Base-by-base conservation (phyloP, 2,888 invertebrate species). In the Cylindroiulus punctatus region DNA sequence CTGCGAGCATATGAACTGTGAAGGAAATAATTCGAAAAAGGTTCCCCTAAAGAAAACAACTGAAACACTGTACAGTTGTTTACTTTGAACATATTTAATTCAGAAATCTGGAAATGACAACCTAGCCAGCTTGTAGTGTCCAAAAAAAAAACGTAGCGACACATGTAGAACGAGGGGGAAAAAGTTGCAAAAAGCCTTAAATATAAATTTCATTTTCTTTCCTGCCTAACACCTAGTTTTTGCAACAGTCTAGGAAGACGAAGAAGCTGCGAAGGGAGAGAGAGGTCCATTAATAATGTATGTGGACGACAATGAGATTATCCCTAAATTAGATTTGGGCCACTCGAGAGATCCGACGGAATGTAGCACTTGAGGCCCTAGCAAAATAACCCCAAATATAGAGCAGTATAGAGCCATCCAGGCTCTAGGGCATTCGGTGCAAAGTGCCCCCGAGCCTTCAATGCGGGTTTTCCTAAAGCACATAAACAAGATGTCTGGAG, bases 271-370 rank as follows among this genome's bases (percentile, higher is more conserved):
- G n/a, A 65, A 65, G 26, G 65, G 65, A 44, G 52, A 84, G 52
- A 44, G 52, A 22, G 47, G 32, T 47, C 47, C 84, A 84, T 84
- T 47, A 84, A 84, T 84, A 84, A 84, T 84, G 84, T 47, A 84
- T 84, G 84, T 47, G 47, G 84, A 26, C 84, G 84, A 52, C 84
- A 84, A 84, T 84, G 44, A 47, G 44, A 84, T 84, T 84, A 84
- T 84, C 30, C 65, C n/a, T 19, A 84, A 84, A 84, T 84, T 84
- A 84, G 84, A 84, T 84, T 84, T 84, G 8, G 30, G 52, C 52
- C 42, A 44, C 84, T 42, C 40, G 32, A 83, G 83, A 83, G 44
- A 40, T 32, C 44, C n/a, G 44, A 83, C 8, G 44, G 44, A 40
- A 40, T 83, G 36, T 36, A 83, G 44, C 83, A 44, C 83, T 83